These are phyloP conservation scores for Chrysemys picta DNA, from an alignment of 2,113 vertebrate genomes.

Conservation along the genomic window DNA sequence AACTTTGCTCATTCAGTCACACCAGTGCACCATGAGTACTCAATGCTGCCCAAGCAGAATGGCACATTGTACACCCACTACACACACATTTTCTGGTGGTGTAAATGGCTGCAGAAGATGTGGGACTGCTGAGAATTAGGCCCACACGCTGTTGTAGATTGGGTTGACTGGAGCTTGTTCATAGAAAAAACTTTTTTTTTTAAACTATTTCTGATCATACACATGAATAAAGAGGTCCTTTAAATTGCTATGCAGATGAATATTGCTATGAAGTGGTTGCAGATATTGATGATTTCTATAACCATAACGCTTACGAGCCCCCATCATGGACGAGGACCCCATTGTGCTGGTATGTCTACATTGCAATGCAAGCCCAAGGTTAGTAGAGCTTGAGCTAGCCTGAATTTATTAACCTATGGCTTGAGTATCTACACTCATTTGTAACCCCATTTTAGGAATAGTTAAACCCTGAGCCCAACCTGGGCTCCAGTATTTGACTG, in stretches of 20 bases:
- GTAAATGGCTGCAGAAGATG: not conserved
- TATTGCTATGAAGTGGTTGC: not conserved
- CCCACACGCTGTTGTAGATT: not conserved
- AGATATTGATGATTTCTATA: not conserved
- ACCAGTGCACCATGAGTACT: not conserved
- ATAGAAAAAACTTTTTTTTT: not conserved
- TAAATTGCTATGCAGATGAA: not conserved
- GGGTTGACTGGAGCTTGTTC: not conserved
- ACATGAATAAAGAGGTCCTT: not conserved
- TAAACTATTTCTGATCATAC: not conserved
- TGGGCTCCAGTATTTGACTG: not conserved
- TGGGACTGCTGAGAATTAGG: not conserved
- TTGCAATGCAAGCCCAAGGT: not conserved
- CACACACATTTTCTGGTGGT: not conserved
- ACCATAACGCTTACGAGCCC: not conserved
- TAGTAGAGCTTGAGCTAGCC: not conserved
- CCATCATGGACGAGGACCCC: not conserved
- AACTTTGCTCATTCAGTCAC: not conserved
- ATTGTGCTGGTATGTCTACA: not conserved
- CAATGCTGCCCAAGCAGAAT: not conserved
- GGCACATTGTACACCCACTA: not conserved
- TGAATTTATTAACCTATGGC: not conserved
- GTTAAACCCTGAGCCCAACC: not conserved
- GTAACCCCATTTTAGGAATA: not conserved
- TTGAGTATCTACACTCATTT: not conserved